These are phyloP conservation scores for Cebus imitator DNA, from an alignment of 2,113 vertebrate species.

Conservation along the genomic window DNA sequence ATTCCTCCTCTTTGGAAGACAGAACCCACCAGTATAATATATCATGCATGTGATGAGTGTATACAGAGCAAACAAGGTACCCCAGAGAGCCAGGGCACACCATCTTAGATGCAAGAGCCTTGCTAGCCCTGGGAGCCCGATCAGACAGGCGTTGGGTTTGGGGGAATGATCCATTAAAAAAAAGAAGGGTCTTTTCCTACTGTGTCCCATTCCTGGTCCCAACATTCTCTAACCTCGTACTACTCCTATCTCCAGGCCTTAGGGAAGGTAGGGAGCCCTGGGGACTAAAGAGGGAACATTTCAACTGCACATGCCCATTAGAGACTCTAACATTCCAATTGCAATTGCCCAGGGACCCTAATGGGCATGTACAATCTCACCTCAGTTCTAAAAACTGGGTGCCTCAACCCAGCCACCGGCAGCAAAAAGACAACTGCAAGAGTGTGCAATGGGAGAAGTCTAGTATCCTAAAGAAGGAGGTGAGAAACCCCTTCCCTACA, in stretches of 20 bases:
- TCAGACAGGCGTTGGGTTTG: neutral
- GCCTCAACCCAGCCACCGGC: neutral
- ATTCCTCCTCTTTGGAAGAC: neutral
- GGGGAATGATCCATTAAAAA: neutral
- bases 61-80: neutral
- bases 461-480: neutral
- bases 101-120: neutral
- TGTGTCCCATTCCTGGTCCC: neutral
- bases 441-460: neutral
- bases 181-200: neutral
- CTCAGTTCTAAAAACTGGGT: neutral
- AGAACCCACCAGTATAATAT: neutral
- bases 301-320: neutral
- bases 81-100: neutral
- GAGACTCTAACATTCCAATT: conserved; percentile 8
- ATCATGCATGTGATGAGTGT: neutral
- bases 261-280: neutral
- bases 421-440: neutral
- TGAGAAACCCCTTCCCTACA: neutral
- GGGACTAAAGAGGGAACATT: conserved; percentile 16
- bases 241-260: neutral
- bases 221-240: neutral
- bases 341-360: neutral
- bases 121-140: neutral
- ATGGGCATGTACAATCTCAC: neutral